These are phyloP conservation scores for Trichosurus vulpecula DNA, from an alignment of 2,797 vertebrate species.

Conservation along the genomic window DNA sequence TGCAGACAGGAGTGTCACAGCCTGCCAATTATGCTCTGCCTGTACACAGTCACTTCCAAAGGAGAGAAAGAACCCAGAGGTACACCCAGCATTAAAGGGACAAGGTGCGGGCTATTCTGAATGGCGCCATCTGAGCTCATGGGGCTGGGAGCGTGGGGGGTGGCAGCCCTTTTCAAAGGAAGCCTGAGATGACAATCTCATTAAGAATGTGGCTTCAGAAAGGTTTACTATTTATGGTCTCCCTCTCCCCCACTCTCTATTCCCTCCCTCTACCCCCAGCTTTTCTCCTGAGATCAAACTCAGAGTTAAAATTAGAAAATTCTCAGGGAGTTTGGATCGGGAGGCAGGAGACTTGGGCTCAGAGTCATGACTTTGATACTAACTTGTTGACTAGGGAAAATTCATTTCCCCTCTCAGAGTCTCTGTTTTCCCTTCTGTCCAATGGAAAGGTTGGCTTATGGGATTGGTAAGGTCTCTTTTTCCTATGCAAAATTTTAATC, in stretches of 20 bases:
- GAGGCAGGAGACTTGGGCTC: neutral
- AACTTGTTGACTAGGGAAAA: neutral
- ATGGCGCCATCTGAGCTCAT: conserved; percentile 53
- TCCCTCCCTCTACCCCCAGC: no score
- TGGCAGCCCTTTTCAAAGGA: conserved; percentile 71
- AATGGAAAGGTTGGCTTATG: conserved; percentile 6
- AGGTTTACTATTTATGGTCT: neutral
- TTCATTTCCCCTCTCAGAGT: accelerated
- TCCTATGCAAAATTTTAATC: neutral
- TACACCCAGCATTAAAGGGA: conserved; percentile 81
- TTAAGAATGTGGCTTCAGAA: conserved; percentile 43
- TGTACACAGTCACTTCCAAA: conserved; percentile 84
- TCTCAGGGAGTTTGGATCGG: neutral
- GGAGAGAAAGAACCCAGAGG: conserved; percentile 77
- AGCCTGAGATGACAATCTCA: conserved; percentile 64
- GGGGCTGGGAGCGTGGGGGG: conserved; percentile 43
- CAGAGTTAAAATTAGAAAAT: conserved; percentile 9
- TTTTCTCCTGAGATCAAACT: neutral
- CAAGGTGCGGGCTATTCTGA: conserved; percentile 75
- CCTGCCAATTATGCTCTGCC: conserved; percentile 87
- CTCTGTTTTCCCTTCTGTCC: neutral
- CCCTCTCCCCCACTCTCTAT: neutral
- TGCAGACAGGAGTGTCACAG: conserved; percentile 87
- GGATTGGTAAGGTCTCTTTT: neutral
- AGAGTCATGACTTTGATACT: neutral